Base-by-base conservation (phyloP, 2,113 vertebrate genomes). In the Ptilorrhoa leucosticta region DNA sequence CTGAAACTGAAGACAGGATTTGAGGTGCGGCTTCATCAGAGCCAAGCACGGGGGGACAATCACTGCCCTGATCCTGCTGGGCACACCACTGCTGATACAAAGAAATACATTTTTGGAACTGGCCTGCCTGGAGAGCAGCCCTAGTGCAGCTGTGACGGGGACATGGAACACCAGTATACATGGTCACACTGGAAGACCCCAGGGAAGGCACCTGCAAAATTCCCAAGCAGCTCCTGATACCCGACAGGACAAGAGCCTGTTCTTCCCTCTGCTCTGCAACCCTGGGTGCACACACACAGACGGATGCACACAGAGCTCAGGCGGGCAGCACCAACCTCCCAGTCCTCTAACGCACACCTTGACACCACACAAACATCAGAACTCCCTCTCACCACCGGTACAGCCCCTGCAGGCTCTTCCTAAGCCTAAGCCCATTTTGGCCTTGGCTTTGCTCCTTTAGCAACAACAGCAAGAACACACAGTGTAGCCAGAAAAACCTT, bases 111-210 rank as follows among this genome's bases (percentile, higher is more conserved):
- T 47, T 89, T 53, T 60, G 22, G 45, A 44, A 13, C 7, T 20
- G 27, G 26, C 40, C 53, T 72, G 63, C 33, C n/a, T 5, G 9
- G 37, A 71, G 53, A n/a, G 63, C 56, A 76, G 60, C 37, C n/a
- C 37, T 47, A n/a, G 51, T 39, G 54, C 31, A 60, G 33, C 2
- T 1, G 31, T 7, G 31, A 30, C 14, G 51, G 45, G 26, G 40
- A 45, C 0, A 3, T 0, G 1, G 40, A 22, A 90, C 23, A 65
- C 11, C 8, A 7, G 13, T 8, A 37, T 1, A 7, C 40, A 65
- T 1, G 8, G 44, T 51, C 21, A 58, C 2, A 5, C 47, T 30
- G 28, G 21, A 22, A 65, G 68, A 56, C 9, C 30, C 17, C 23
- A 40, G 39, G 24, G 33, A 58, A 5, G 42, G 71, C 28, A 28